These are phyloP conservation scores for Clarias pachynema DNA, from an alignment of 2,797 vertebrate genomes.

Conservation along the genomic window DNA sequence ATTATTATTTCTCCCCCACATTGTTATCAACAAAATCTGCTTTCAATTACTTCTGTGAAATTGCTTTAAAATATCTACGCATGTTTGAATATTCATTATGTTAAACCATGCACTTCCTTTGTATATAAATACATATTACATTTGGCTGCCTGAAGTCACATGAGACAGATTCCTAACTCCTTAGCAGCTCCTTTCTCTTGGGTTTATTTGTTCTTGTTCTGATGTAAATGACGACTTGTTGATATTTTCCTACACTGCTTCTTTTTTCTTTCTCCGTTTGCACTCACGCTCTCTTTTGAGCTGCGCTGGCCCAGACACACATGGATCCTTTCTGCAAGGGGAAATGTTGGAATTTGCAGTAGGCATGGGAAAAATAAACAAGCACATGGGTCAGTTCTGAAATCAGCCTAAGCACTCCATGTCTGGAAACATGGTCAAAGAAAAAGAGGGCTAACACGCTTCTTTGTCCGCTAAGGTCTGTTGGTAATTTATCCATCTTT, in stretches of 20 bases:
- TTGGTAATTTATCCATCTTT: constrained; percentile 76
- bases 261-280: constrained; percentile 47
- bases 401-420: constrained; percentile 40
- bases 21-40: constrained; percentile 82
- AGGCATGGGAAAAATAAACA: constrained; percentile 73
- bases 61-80: constrained; percentile 82
- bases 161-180: constrained; percentile 80
- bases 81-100: constrained; percentile 92
- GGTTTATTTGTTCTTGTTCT: constrained; percentile 74
- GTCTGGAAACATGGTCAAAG: constrained; percentile 53
- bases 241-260: constrained; percentile 70
- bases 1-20: constrained; percentile 47
- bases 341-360: constrained; percentile 67
- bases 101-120: constrained; percentile 85
- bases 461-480: constrained; percentile 75
- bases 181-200: constrained; percentile 67
- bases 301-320: constrained; percentile 56
- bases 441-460: constrained; percentile 58
- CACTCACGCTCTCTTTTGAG: constrained; percentile 37
- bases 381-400: constrained; percentile 59
- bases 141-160: constrained; percentile 78
- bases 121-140: constrained; percentile 86
- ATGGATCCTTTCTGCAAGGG: constrained; percentile 63
- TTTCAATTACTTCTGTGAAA: constrained; percentile 90
- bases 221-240: constrained; percentile 75